Conservation (phyloP, 30 jellyfish, hydroid and myxozoan species). For the Turritopsis rubra region DNA sequence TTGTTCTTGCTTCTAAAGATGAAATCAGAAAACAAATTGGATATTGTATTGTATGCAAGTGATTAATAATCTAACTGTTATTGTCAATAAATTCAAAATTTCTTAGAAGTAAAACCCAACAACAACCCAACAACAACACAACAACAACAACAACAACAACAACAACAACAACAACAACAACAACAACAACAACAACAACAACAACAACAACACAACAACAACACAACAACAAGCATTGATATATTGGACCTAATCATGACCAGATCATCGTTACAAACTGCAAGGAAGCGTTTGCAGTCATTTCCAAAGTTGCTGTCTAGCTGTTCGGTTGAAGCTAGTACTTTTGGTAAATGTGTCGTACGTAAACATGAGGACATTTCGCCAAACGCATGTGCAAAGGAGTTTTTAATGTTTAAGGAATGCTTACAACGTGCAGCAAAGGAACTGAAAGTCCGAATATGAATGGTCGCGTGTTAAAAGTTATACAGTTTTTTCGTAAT, state of each 20-base stretch:
- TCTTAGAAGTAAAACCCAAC: background rate
- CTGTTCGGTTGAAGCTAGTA: constrained; percentile 30
- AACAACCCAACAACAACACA: too few relatives aligned
- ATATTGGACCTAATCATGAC: constrained; percentile 13
- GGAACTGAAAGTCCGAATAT: constrained; percentile 25
- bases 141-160: too few relatives aligned
- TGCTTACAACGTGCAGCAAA: constrained; percentile 30
- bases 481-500: too few relatives aligned
- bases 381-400: constrained; percentile 31
- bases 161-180: too few relatives aligned
- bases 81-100: background rate
- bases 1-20: constrained; percentile 1
- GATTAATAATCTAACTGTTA: background rate
- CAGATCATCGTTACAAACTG: constrained; percentile 34
- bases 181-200: too few relatives aligned
- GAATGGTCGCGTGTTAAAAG: background rate
- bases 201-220: too few relatives aligned
- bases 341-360: constrained; percentile 29
- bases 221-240: background rate
- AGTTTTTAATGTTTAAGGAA: constrained; percentile 18
- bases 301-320: constrained; percentile 21
- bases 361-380: constrained; percentile 38
- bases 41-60: too few relatives aligned
- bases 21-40: background rate
- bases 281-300: constrained; percentile 31